phyloP scores from a whole-genome alignment of 2,113 vertebrate species.

The Anas platyrhynchos region DNA sequence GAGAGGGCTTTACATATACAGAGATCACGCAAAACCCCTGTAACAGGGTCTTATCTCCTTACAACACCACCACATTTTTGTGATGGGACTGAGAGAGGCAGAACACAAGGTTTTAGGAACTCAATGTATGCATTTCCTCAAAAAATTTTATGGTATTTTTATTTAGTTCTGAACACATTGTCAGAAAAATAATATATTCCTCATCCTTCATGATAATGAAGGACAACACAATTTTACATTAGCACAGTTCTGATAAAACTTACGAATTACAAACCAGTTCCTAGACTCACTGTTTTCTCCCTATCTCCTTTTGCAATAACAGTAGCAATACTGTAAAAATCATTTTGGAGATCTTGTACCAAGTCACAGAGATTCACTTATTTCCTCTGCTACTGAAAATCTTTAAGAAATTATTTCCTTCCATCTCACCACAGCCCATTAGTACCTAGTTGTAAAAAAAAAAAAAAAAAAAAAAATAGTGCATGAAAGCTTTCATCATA shows the following conservation, averaged over 20 bases:
- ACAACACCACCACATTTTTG: background rate
- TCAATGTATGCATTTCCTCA: background rate
- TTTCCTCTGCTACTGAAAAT: background rate
- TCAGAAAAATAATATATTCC: background rate
- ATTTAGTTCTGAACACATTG: background rate
- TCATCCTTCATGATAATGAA: background rate
- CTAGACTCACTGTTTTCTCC: background rate
- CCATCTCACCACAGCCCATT: background rate
- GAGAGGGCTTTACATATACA: background rate
- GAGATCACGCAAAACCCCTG: background rate
- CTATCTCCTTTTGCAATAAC: background rate
- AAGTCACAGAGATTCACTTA: background rate
- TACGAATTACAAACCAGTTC: background rate
- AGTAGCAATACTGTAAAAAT: background rate
- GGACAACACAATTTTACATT: background rate
- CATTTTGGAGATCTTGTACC: background rate
- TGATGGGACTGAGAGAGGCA: background rate
- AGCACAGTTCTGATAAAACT: background rate
- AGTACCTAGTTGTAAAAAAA: background rate
- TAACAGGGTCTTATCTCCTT: background rate
- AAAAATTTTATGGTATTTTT: background rate
- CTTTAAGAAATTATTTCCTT: background rate
- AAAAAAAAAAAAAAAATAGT: background rate
- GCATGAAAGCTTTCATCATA: background rate
- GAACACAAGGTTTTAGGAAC: background rate